phyloP scores from a whole-genome alignment of 2,113 vertebrate genomes.

The Eulemur rufifrons region DNA sequence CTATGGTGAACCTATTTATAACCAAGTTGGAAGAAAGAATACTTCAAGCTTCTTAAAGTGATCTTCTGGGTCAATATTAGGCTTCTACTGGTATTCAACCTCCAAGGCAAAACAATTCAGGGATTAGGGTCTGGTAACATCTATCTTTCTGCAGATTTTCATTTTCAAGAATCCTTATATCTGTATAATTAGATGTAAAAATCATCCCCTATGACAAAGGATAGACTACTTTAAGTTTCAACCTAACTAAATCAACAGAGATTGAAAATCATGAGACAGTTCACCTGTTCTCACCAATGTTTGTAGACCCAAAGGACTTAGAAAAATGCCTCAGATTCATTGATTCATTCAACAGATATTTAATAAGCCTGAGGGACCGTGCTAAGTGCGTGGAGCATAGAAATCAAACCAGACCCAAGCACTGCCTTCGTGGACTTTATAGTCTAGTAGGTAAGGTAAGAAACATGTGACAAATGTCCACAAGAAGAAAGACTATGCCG shows the following conservation, averaged over 20 bases:
- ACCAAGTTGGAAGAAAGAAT: conserved; percentile 12
- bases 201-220: neutral
- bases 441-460: neutral
- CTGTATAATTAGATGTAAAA: conserved; percentile 35
- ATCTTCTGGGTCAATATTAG: neutral
- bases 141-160: neutral
- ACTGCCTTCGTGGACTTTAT: neutral
- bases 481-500: neutral
- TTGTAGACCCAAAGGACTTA: neutral
- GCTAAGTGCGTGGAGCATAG: neutral
- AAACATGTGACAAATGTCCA: neutral
- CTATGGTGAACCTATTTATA: neutral
- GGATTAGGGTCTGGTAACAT: neutral
- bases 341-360: neutral
- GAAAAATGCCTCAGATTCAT: neutral
- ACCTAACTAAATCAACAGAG: neutral
- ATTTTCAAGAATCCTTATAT: neutral
- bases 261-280: neutral
- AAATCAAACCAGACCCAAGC: neutral
- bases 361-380: neutral
- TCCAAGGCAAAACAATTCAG: conserved; percentile 1
- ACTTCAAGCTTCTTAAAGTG: neutral
- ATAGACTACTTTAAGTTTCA: neutral
- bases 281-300: neutral
- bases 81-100: neutral